Percentiles rank a stretch among this genome's conserved stretches.
Conservation (phyloP, 1,140 invertebrate species). For the Meteorus sp. region DNA sequence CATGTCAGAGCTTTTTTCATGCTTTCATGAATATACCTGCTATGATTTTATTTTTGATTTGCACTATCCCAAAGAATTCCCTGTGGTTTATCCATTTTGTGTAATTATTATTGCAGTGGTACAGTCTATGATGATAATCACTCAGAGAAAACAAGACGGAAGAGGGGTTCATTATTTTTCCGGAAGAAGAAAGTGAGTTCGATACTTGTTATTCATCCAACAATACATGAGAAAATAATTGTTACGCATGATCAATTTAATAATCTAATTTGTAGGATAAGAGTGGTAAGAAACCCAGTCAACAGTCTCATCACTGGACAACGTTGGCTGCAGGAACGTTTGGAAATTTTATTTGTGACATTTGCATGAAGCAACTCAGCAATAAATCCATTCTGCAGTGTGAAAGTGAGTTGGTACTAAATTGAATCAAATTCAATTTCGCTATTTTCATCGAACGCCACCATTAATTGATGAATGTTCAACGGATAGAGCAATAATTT, state of each 20-base stretch:
- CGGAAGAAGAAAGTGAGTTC: constrained; percentile 81
- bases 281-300: constrained; percentile 51
- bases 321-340: constrained; percentile 60
- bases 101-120: constrained; percentile 39
- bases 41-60: no score
- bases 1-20: background rate
- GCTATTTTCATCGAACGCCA: background rate
- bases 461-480: constrained; percentile 20
- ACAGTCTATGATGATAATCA: constrained; percentile 72
- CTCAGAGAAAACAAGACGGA: constrained; percentile 77
- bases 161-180: constrained; percentile 86
- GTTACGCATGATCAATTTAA: background rate
- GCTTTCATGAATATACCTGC: background rate
- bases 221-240: constrained; percentile 12
- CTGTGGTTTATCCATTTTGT: background rate
- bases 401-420: constrained; percentile 63
- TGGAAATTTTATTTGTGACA: constrained; percentile 67
- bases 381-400: constrained; percentile 76
- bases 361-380: constrained; percentile 76
- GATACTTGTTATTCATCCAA: constrained; percentile 14
- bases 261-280: constrained; percentile 44
- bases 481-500: no score
- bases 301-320: constrained; percentile 72
- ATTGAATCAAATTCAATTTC: constrained; percentile 18
- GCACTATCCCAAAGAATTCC: background rate